phyloP scores from a whole-genome alignment of 2,888 invertebrate species.

The Nephrotoma appendiculata region DNA sequence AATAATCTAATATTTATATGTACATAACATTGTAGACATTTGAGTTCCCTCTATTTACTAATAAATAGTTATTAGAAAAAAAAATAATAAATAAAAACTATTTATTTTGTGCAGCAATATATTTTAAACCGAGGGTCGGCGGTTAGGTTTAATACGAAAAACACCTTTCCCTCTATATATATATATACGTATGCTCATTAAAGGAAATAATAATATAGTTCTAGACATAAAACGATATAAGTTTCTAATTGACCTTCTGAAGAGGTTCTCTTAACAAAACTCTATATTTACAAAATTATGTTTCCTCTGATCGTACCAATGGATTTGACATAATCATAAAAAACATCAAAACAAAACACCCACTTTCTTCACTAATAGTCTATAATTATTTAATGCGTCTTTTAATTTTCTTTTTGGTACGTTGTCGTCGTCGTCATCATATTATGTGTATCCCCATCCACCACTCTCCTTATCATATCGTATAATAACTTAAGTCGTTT shows the following conservation, averaged over 20 bases:
- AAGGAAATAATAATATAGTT: background rate
- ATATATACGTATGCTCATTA: background rate
- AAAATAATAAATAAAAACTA: background rate
- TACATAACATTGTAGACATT: background rate
- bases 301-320: background rate
- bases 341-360: constrained; percentile 1
- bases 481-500: background rate
- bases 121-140: background rate
- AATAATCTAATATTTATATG: background rate
- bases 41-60: background rate
- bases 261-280: background rate
- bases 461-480: background rate
- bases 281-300: background rate
- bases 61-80: background rate
- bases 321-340: background rate
- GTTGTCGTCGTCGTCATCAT: background rate
- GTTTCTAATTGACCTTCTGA: background rate
- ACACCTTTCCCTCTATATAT: background rate
- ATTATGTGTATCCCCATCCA: background rate
- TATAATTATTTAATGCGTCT: background rate
- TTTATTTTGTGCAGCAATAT: background rate
- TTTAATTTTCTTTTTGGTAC: background rate
- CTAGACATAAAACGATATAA: background rate
- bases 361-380: constrained; percentile 1
- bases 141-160: background rate